phyloP scores from a whole-genome alignment of 2,888 invertebrate species.

The Pachymerium ferrugineum region DNA sequence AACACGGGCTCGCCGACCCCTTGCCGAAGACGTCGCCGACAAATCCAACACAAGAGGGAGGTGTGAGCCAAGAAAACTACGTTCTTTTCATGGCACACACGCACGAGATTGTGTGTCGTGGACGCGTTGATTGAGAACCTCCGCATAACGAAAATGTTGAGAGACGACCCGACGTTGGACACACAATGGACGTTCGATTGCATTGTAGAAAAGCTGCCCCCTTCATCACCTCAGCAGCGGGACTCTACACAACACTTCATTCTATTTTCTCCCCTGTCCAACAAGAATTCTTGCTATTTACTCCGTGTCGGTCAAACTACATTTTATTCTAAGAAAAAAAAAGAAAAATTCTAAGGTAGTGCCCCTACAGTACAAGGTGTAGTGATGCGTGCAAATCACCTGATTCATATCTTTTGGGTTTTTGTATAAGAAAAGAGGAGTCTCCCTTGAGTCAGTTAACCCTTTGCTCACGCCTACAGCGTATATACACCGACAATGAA shows the following conservation, averaged over 20 bases:
- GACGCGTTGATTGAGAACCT: constrained; percentile 6
- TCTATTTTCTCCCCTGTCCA: neutral
- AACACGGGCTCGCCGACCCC: constrained; percentile 13
- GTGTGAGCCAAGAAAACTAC: neutral
- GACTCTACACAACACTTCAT: neutral
- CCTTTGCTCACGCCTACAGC: constrained; percentile 13
- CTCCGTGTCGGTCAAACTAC: neutral
- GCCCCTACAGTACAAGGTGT: neutral
- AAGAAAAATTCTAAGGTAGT: neutral
- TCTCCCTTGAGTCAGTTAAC: constrained; percentile 1
- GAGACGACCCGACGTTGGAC: neutral
- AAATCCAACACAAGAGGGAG: neutral
- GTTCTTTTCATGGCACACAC: constrained; percentile 1
- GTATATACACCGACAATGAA: neutral
- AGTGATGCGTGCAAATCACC: neutral
- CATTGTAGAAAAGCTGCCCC: constrained; percentile 1
- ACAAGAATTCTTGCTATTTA: neutral
- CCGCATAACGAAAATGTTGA: neutral
- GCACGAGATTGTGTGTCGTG: constrained; percentile 4
- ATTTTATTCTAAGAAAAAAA: neutral
- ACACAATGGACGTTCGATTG: neutral
- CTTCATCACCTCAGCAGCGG: constrained; percentile 4
- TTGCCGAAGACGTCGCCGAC: neutral
- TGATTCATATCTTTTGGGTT: constrained; percentile 7
- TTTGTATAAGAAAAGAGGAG: neutral